These are phyloP conservation scores for Cynopterus brachyotis DNA, from an alignment of 2,113 vertebrate species.

Conservation along the genomic window DNA sequence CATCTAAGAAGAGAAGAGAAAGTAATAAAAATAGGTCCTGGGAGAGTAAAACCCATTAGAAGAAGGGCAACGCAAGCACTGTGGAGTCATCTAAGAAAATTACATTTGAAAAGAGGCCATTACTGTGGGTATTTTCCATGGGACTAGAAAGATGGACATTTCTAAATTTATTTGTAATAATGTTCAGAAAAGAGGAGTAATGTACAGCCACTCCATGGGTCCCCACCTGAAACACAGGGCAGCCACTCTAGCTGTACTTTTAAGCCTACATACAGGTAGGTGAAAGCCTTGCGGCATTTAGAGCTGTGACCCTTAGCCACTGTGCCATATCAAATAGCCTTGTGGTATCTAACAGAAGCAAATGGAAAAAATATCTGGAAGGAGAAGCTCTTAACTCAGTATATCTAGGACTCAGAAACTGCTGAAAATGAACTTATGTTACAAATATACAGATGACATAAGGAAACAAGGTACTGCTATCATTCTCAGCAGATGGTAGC, in stretches of 20 bases:
- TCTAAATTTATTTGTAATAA: neutral
- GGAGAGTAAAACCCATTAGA: neutral
- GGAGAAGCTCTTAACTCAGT: neutral
- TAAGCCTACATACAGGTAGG: neutral
- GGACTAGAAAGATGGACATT: neutral
- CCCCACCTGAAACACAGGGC: neutral
- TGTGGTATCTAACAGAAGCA: neutral
- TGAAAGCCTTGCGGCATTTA: neutral
- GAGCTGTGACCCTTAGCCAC: no score
- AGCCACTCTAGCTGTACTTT: neutral
- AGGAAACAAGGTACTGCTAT: neutral
- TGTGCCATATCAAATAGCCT: no score
- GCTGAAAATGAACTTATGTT: neutral
- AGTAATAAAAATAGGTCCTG: neutral
- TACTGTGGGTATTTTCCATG: neutral
- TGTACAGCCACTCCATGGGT: neutral
- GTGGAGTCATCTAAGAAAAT: neutral
- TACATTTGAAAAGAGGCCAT: neutral
- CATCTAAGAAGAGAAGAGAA: neutral
- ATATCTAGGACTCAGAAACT: neutral
- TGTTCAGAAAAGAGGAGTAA: neutral
- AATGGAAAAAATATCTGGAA: neutral
- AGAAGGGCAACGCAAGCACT: neutral
- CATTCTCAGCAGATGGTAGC: neutral
- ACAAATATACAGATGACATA: neutral